These are phyloP conservation scores for Zosterops japonicus DNA, from an alignment of 2,113 vertebrate genomes.

Conservation along the genomic window DNA sequence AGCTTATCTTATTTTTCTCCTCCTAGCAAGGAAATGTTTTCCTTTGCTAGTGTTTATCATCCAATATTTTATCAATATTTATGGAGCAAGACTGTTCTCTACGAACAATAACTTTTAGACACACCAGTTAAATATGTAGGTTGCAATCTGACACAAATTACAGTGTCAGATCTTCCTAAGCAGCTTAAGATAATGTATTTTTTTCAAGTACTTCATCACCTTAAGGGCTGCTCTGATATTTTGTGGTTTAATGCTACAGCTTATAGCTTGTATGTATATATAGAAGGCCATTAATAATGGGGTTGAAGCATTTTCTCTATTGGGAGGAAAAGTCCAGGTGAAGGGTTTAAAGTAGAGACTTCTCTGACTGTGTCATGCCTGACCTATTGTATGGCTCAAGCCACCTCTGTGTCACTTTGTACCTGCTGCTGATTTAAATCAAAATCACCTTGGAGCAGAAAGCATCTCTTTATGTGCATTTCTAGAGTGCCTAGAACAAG, in stretches of 20 bases:
- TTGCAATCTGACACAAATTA: not conserved
- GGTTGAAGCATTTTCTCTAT: not conserved
- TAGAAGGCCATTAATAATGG: not conserved
- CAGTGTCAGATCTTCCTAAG: not conserved
- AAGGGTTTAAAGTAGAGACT: not conserved
- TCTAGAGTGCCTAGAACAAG: not conserved
- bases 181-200: not conserved
- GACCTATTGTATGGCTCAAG: not conserved
- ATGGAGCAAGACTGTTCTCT: not conserved
- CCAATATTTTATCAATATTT: constrained; percentile 12
- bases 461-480: not conserved
- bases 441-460: not conserved
- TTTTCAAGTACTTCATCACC: not conserved
- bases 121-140: not conserved
- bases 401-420: not conserved
- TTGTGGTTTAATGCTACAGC: not conserved
- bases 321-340: not conserved
- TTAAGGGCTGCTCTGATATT: not conserved
- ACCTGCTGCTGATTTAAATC: not conserved
- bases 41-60: not conserved
- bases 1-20: not conserved
- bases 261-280: not conserved
- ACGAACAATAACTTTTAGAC: not conserved
- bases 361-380: not conserved
- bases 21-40: not conserved